A percentile compares a stretch with the other conserved stretches of the same genome.
Conservation (phyloP, 2,797 vertebrate species). For the Antrozous pallidus region DNA sequence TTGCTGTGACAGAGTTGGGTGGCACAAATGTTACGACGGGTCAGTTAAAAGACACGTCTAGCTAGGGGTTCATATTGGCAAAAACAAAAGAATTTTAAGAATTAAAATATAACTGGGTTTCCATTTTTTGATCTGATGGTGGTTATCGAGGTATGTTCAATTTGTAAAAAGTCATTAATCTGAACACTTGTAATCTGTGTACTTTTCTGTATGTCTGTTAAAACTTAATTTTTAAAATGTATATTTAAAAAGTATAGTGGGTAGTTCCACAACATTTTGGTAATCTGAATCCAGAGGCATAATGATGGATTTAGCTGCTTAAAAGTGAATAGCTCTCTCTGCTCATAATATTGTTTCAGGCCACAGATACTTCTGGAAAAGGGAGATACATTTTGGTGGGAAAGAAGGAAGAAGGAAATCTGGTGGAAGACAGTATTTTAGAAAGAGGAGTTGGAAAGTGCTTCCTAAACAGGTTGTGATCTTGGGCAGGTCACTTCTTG, state of each 20-base stretch:
- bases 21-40: not conserved
- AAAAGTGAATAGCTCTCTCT: not conserved
- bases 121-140: not conserved
- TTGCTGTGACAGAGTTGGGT: not conserved
- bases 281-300: not conserved
- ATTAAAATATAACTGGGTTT: constrained; percentile 3
- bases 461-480: not conserved
- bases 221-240: not conserved
- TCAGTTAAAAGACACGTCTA: not conserved
- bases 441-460: not conserved
- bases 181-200: not conserved
- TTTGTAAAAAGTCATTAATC: constrained; percentile 31
- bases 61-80: not conserved
- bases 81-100: constrained; percentile 3
- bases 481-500: not conserved
- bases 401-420: not conserved
- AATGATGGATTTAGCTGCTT: not conserved
- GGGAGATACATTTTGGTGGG: not conserved
- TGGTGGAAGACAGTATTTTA: not conserved
- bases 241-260: not conserved
- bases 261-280: not conserved
- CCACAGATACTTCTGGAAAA: constrained; percentile 9
- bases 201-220: not conserved
- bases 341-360: not conserved
- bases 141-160: not conserved